Evolutionary conservation across 30 jellyfish, hydroid and myxozoan species (phyloP).

Genomic region (Aurelia aurita): DNA sequence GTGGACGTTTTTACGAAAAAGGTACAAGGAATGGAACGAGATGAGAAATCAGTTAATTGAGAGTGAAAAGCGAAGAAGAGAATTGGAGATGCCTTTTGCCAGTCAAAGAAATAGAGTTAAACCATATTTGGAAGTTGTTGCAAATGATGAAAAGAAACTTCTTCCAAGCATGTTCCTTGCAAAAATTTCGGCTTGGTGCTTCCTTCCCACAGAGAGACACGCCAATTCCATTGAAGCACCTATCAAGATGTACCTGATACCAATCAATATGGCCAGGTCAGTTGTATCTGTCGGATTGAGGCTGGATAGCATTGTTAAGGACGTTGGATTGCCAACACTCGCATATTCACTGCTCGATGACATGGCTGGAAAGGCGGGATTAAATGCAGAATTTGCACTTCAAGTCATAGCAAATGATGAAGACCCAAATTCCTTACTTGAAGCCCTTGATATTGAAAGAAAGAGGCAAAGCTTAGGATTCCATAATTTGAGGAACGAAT

Average conservation of each 20-base stretch:
- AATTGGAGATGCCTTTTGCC: too few relatives aligned
- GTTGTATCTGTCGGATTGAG: neutral
- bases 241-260: neutral
- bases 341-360: too few relatives aligned
- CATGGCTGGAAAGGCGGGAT: too few relatives aligned
- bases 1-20: constrained; percentile 23
- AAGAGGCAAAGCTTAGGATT: constrained; percentile 20
- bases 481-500: neutral
- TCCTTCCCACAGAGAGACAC: constrained; percentile 30
- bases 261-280: constrained; percentile 17
- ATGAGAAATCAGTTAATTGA: neutral
- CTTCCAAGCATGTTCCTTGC: constrained; percentile 3
- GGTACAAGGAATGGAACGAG: constrained; percentile 15
- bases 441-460: constrained; percentile 15
- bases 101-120: too few relatives aligned
- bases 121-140: too few relatives aligned
- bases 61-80: neutral
- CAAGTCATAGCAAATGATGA: neutral
- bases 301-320: constrained; percentile 3
- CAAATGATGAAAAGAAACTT: too few relatives aligned
- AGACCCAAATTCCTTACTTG: constrained; percentile 10
- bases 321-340: constrained; percentile 17
- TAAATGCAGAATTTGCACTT: neutral
- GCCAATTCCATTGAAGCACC: neutral
- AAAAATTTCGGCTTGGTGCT: constrained; percentile 37